phyloP scores from a whole-genome alignment of 2,797 vertebrate species.

The Merluccius polli region DNA sequence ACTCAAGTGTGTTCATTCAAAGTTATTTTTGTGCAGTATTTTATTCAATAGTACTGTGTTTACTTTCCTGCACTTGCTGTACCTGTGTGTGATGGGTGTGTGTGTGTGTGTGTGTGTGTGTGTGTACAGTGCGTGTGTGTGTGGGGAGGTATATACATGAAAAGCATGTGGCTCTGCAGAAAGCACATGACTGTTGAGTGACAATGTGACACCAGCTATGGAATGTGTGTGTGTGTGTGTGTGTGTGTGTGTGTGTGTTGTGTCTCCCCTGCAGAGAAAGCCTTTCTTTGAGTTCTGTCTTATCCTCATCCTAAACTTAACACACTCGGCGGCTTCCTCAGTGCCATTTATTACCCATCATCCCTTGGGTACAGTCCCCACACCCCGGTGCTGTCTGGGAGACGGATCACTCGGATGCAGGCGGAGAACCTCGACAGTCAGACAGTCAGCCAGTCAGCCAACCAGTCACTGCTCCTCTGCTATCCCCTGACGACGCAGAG shows the following conservation, averaged over 20 bases:
- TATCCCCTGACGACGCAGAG: conserved; percentile 31
- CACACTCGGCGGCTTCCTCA: conserved; percentile 32
- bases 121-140: conserved; percentile 7
- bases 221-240: conserved; percentile 23
- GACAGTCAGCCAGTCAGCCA: conserved; percentile 40
- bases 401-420: conserved; percentile 50
- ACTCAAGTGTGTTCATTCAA: not conserved
- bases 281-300: not conserved
- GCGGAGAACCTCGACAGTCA: conserved; percentile 23
- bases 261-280: not conserved
- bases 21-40: conserved; percentile 8
- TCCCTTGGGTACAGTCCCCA: conserved; percentile 51
- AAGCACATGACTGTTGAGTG: not conserved
- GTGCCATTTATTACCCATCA: conserved; percentile 61
- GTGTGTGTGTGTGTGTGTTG: not conserved
- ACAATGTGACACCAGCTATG: conserved; percentile 13
- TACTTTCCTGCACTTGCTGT: conserved; percentile 27
- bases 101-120: conserved; percentile 6
- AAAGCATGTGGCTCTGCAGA: not conserved
- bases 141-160: not conserved
- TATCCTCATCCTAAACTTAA: not conserved
- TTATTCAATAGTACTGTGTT: conserved; percentile 26
- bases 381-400: conserved; percentile 38
- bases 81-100: not conserved
- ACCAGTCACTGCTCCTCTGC: conserved; percentile 32